Percentiles rank a stretch among this genome's conserved stretches.
phyloP scores from a whole-genome alignment of 1,140 invertebrate genomes.

The Parasteatoda tepidariorum region DNA sequence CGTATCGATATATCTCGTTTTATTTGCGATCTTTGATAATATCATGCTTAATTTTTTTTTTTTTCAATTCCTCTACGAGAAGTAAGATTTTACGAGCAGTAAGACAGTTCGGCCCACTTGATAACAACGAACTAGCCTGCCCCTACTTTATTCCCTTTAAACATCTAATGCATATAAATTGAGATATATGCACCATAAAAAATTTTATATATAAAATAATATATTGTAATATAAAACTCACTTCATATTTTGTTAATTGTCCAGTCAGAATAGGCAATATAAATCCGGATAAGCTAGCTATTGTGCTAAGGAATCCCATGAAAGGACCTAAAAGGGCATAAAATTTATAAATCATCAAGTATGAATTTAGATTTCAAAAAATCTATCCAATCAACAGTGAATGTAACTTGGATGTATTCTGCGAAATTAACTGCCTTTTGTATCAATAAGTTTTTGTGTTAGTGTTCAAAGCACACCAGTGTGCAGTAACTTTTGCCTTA shows the following conservation, averaged over 20 bases:
- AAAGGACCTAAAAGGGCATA: slow-evolving; percentile 3
- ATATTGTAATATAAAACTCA: neutral
- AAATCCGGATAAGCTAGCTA: slow-evolving; percentile 37
- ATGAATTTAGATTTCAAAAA: neutral
- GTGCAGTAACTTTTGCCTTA: too few relatives aligned
- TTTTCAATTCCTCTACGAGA: too few relatives aligned
- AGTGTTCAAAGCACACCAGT: neutral
- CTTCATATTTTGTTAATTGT: slow-evolving; percentile 16
- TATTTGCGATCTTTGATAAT: too few relatives aligned
- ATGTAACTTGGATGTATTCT: too few relatives aligned
- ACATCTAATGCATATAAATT: too few relatives aligned
- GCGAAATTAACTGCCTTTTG: too few relatives aligned
- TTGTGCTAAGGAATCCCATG: slow-evolving; percentile 32
- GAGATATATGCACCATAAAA: too few relatives aligned
- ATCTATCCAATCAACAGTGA: neutral
- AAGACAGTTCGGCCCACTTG: neutral
- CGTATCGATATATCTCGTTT: too few relatives aligned
- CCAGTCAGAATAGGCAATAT: slow-evolving; percentile 11
- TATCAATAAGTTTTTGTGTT: too few relatives aligned
- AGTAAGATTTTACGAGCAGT: neutral
- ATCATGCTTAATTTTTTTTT: too few relatives aligned
- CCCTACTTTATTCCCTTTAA: neutral
- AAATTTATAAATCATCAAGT: neutral
- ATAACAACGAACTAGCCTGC: too few relatives aligned
- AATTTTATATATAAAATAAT: too few relatives aligned